Conservation (phyloP, 2,113 vertebrate species). For the Haemorhous mexicanus region DNA sequence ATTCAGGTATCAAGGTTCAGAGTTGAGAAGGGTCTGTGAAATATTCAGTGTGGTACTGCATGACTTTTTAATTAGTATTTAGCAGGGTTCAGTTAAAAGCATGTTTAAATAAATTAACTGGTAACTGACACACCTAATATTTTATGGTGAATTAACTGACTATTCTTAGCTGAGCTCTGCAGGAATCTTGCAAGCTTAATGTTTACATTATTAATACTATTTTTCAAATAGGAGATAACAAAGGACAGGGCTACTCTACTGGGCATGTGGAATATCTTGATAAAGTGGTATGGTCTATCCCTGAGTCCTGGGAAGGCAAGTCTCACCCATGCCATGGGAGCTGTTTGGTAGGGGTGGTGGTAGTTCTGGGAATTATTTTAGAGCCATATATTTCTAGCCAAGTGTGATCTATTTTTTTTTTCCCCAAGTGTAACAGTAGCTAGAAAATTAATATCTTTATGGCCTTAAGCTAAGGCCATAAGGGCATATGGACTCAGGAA, state of each 20-base stretch:
- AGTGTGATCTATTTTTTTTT: background rate
- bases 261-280: background rate
- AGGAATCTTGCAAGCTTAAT: background rate
- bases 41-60: background rate
- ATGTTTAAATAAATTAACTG: constrained; percentile 32
- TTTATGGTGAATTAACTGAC: constrained; percentile 30
- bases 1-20: background rate
- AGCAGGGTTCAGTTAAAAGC: constrained; percentile 12
- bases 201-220: constrained; percentile 16
- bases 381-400: background rate
- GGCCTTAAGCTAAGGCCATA: background rate
- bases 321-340: background rate
- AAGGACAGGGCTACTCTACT: background rate
- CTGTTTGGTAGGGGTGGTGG: background rate
- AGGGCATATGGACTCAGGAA: background rate
- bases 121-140: constrained; percentile 26
- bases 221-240: background rate
- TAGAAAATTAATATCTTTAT: background rate
- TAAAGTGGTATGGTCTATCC: background rate
- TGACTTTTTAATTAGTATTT: constrained; percentile 27
- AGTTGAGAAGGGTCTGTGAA: background rate
- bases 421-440: background rate
- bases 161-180: background rate
- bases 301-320: background rate
- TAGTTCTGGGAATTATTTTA: background rate